Base-by-base conservation (phyloP, 2,797 vertebrate genomes). In the Gallinago solitaria region DNA sequence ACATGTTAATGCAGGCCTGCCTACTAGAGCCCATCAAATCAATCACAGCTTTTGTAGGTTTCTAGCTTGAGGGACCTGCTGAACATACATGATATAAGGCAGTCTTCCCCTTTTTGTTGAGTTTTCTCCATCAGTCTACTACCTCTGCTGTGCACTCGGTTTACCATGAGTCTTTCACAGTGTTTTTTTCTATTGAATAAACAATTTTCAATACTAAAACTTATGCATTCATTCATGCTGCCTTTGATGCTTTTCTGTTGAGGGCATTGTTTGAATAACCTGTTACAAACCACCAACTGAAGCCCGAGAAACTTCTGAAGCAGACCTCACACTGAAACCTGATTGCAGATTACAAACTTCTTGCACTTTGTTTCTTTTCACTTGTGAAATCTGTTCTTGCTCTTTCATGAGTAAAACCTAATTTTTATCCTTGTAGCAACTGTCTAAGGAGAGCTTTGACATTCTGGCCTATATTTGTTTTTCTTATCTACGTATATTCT, bases 381-480 rank as follows among this genome's bases (percentile, higher is more conserved):
- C 33, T 75, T 79, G 25, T 23, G 37, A 80, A 90, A 88, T 23
- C 51, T 83, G 24, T 20, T 80, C 17, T 37, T 89, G n/a, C 30
- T 83, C 37, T 84, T 79, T 90, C 57, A 25, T 56, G 37, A 54
- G n/a, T 53, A 69, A 87, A 90, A n/a, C 28, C 37, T 91, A 21
- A 17, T 76, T 95, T 91, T 94, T 50, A 53, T 80, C 32, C 45
- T 78, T 68, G 27, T 76, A 30, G 24, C 27, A 91, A 18, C 43
- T 57, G 23, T 61, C 33, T 64, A n/a, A 78, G 67, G 37, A 39
- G 16, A 83, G 18, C 54, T 88, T 63, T 76, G 88, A 70, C 74
- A 85, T 82, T 94, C 57, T 78, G 67, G 27, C 30, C 59, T 74
- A 16, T 24, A 30, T 93, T 93, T 90, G n/a, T 59, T 90, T 93